These are phyloP conservation scores for Archips xylosteana DNA, from an alignment of 2,888 invertebrate genomes.

Conservation along the genomic window DNA sequence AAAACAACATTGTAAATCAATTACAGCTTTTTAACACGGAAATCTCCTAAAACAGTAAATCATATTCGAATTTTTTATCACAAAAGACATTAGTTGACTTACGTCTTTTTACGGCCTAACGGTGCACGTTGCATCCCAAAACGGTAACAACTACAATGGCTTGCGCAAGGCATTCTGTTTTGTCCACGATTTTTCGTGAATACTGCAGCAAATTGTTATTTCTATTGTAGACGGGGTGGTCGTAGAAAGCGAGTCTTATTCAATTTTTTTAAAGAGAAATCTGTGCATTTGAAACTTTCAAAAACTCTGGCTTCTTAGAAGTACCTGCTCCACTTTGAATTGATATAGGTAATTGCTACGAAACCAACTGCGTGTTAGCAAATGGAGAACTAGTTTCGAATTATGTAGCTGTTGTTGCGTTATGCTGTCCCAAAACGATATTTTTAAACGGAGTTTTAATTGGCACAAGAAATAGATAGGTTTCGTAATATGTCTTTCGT, in stretches of 20 bases:
- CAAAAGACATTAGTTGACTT: slow-evolving; percentile 74
- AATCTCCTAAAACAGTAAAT: slow-evolving; percentile 64
- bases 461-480: neutral
- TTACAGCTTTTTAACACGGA: slow-evolving; percentile 29
- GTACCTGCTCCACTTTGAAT: slow-evolving; percentile 12
- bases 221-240: slow-evolving; percentile 73
- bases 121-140: slow-evolving; percentile 71
- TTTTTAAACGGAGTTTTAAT: slow-evolving; percentile 9
- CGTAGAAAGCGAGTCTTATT: slow-evolving; percentile 71
- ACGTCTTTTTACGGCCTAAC: slow-evolving; percentile 72
- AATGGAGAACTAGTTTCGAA: slow-evolving; percentile 14
- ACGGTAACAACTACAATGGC: slow-evolving; percentile 68
- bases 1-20: slow-evolving; percentile 39
- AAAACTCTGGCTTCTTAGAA: slow-evolving; percentile 27
- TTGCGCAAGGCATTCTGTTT: slow-evolving; percentile 78
- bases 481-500: neutral
- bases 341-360: neutral
- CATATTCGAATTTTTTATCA: slow-evolving; percentile 76
- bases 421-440: slow-evolving; percentile 16
- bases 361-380: neutral
- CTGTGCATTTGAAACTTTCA: slow-evolving; percentile 25
- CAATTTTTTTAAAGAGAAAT: slow-evolving; percentile 45
- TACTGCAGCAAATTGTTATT: slow-evolving; percentile 64
- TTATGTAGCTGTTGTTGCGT: slow-evolving; percentile 14
- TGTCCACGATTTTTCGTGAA: slow-evolving; percentile 75